Base-by-base conservation (phyloP, 2,113 vertebrate genomes). In the Menidia beryllina region DNA sequence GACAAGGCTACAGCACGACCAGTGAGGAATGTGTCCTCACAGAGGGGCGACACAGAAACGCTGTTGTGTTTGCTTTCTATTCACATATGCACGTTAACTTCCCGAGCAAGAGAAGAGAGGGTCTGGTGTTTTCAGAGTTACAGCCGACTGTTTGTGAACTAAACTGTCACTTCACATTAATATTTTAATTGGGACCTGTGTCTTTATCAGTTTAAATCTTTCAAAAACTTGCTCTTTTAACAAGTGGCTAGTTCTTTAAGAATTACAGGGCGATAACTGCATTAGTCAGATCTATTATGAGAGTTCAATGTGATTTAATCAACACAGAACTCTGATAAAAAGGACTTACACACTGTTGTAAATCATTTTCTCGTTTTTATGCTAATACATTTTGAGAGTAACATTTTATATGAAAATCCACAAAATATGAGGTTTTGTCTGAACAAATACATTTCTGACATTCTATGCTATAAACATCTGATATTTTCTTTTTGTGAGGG, bases 1-100 rank as follows among this genome's bases (percentile, higher is more conserved):
- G 88, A 93, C 86, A 89, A 91, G 84, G 83, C 84, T 87, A 83
- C 78, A 77, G 81, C 69, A 87, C 58, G 73, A 80, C 69, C 72
- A 54, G 69, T 10, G 39, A 86, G 81, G 86, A 91, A 92, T 82
- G 83, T 76, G 77, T 92, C 85, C 84, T 80, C 67, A 62, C 75
- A 71, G 75, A 83, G 81, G 41, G 74, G 77, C 62, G 75, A 43
- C 9, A 30, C 70, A 64, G 69, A 65, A 77, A 64, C 60, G 21
- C 58, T 0, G 51, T 30, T 45, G 51, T 69, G 69, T 79, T 89
- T 82, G 79, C 79, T 83, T 86, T 81, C 86, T 84, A 86, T 85
- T 86, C 79, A 79, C 79, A 73, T 81, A 47, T 68, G 62, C 39
- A 62, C 77, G 71, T 77, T 68, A 73, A 64, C 74, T 65, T 50